These are phyloP conservation scores for Rhagophthalmus giganteus DNA, from an alignment of 2,888 invertebrate genomes.

Conservation along the genomic window DNA sequence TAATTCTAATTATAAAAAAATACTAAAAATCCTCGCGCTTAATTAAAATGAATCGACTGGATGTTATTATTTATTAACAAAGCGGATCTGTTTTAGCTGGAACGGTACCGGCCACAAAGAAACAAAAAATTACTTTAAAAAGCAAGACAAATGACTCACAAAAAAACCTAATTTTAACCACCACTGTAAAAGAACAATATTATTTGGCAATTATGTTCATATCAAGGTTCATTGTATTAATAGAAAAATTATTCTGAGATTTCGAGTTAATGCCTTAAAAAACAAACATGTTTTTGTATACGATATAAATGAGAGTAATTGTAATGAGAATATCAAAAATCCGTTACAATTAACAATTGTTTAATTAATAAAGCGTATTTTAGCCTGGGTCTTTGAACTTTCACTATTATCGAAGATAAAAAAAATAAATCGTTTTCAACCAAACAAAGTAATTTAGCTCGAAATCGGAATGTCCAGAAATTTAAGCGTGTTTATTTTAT, in stretches of 20 bases:
- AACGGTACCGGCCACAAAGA: no score
- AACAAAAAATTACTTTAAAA: background rate
- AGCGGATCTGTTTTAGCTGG: no score
- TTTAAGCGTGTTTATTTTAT: no score
- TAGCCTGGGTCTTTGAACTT: conserved; percentile 28
- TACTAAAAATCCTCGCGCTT: no score
- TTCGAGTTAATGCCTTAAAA: background rate
- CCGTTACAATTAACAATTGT: background rate
- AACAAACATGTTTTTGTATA: background rate
- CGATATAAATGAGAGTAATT: background rate
- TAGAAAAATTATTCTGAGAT: background rate
- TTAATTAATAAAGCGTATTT: conserved; percentile 20
- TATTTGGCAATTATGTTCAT: conserved; percentile 8
- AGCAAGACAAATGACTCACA: conserved; percentile 5
- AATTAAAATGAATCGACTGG: no score
- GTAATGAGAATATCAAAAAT: background rate
- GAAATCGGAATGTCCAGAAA: no score
- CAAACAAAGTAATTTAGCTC: background rate
- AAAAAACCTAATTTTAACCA: conserved; percentile 2
- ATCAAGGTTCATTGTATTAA: conserved; percentile 6
- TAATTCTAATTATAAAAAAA: no score
- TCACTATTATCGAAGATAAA: conserved; percentile 18
- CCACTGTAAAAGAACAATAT: background rate
- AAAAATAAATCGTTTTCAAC: no score
- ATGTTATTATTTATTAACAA: background rate